Evolutionary conservation across 2,113 vertebrate species (phyloP).

Genomic region (Calonectris borealis): DNA sequence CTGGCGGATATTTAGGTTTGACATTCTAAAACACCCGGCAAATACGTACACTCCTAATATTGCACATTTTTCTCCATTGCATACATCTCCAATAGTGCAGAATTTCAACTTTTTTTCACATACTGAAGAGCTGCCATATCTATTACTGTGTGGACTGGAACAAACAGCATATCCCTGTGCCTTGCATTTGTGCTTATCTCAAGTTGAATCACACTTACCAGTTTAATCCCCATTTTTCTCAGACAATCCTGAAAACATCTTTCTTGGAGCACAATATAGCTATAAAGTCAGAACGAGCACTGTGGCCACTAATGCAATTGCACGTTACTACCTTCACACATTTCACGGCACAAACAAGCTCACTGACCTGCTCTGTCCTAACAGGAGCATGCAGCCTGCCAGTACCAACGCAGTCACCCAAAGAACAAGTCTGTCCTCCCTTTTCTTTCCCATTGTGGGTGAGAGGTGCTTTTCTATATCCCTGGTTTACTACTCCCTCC

Average conservation of each 20-base stretch:
- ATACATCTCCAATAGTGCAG: neutral
- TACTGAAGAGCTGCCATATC: neutral
- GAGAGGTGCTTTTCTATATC: neutral
- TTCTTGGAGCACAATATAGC: neutral
- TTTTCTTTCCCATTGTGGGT: neutral
- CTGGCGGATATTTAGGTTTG: neutral
- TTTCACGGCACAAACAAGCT: neutral
- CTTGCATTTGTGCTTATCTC: neutral
- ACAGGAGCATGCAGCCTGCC: neutral
- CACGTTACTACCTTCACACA: neutral
- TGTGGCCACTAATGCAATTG: neutral
- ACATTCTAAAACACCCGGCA: neutral
- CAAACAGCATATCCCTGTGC: neutral
- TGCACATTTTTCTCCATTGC: neutral
- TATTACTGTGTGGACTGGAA: neutral
- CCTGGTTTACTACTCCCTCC: neutral
- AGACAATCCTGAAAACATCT: neutral
- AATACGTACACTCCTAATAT: neutral
- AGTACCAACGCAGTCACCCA: neutral
- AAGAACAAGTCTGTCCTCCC: neutral
- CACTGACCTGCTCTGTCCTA: neutral
- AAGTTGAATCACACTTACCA: neutral
- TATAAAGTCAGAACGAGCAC: neutral
- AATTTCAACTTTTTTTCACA: neutral
- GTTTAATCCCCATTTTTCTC: neutral